These are phyloP conservation scores for Papilio gigon DNA, from an alignment of 2,888 invertebrate species.

Conservation along the genomic window DNA sequence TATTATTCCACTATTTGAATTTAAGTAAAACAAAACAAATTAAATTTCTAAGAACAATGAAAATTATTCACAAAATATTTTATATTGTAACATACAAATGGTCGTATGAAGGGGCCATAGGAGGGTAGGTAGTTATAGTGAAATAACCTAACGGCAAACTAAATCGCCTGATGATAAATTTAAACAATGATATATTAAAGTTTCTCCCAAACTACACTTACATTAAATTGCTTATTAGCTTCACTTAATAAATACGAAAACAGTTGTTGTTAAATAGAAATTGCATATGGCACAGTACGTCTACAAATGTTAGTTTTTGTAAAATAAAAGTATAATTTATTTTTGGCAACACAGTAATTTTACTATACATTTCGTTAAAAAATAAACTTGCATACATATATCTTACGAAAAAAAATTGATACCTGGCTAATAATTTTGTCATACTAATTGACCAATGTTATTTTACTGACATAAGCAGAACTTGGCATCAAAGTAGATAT, in stretches of 20 bases:
- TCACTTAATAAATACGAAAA: constrained; percentile 24
- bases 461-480: background rate
- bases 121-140: constrained; percentile 17
- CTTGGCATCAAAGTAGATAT: background rate
- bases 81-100: constrained; percentile 37
- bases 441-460: background rate
- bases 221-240: constrained; percentile 28
- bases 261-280: background rate
- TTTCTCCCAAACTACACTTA: background rate
- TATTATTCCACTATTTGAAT: constrained; percentile 13
- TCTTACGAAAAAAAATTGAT: too few relatives aligned
- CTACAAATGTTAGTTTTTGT: background rate
- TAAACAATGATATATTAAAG: background rate
- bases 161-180: background rate
- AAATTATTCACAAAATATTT: constrained; percentile 37
- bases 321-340: too few relatives aligned
- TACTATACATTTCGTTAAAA: too few relatives aligned
- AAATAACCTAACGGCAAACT: constrained; percentile 24
- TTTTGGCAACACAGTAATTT: too few relatives aligned
- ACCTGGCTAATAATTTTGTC: background rate
- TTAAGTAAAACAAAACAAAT: constrained; percentile 25
- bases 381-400: too few relatives aligned
- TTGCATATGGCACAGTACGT: constrained; percentile 37
- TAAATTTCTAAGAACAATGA: constrained; percentile 22
- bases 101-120: constrained; percentile 17